These are phyloP conservation scores for Prietella phreatophila DNA, from an alignment of 2,113 vertebrate genomes.

Conservation along the genomic window DNA sequence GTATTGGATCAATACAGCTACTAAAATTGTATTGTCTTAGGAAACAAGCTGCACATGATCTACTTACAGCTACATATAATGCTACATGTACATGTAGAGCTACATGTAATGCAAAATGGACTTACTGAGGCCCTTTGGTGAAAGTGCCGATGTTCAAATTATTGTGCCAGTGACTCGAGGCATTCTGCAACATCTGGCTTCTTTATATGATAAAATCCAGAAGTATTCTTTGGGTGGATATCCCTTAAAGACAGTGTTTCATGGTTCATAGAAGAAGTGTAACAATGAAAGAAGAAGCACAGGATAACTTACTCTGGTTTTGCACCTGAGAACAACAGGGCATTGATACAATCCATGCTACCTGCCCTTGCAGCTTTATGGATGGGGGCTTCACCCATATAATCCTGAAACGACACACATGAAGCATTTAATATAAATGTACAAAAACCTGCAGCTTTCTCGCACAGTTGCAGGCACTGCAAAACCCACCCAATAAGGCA, in stretches of 20 bases:
- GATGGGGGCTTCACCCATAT: slow-evolving; percentile 90
- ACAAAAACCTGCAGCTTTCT: not conserved
- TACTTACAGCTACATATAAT: not conserved
- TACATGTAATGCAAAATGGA: not conserved
- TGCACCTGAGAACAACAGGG: slow-evolving; percentile 87
- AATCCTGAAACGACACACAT: slow-evolving; percentile 78
- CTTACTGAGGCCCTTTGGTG: not conserved
- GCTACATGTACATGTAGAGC: too few species aligned
- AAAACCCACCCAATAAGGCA: too few species aligned
- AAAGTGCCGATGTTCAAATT: not conserved
- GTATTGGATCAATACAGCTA: not conserved
- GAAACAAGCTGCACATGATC: not conserved
- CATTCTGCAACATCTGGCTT: slow-evolving; percentile 21
- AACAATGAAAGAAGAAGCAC: not conserved
- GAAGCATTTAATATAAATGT: not conserved
- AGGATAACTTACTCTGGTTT: slow-evolving; percentile 85
- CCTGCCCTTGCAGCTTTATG: slow-evolving; percentile 95
- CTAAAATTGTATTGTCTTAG: not conserved
- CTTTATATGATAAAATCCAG: slow-evolving; percentile 13
- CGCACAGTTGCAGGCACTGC: too few species aligned
- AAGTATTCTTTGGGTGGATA: slow-evolving; percentile 38
- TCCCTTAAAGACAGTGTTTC: slow-evolving; percentile 22
- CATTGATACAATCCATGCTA: slow-evolving; percentile 90
- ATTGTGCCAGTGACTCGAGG: not conserved
- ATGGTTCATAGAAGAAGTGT: slow-evolving; percentile 5